Evolutionary conservation across 2,888 invertebrate genomes (phyloP).

Genomic region (Cryptus armator): DNA sequence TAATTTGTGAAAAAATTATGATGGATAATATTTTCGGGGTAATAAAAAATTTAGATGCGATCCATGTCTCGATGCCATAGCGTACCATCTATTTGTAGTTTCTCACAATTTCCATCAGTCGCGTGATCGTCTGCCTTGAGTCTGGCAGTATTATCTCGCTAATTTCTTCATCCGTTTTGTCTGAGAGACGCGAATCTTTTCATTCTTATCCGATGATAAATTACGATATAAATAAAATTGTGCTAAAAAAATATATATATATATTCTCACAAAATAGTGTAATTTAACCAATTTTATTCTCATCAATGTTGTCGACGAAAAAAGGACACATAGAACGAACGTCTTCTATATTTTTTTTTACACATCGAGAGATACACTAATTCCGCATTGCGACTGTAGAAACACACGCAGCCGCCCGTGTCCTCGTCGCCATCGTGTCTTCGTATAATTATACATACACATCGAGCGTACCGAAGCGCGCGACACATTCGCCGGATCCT

Average conservation of each 20-base stretch:
- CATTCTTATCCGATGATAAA: not conserved
- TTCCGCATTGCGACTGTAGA: constrained; percentile 40
- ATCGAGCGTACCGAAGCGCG: not conserved
- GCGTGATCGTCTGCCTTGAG: not conserved
- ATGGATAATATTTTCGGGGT: not conserved
- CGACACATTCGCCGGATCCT: constrained; percentile 20
- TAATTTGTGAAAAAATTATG: not conserved
- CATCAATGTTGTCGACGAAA: constrained; percentile 15
- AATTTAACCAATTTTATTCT: constrained; percentile 19
- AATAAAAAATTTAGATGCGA: not conserved
- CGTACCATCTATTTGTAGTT: not conserved
- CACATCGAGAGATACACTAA: constrained; percentile 15
- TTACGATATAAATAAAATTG: not conserved
- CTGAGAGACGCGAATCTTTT: not conserved
- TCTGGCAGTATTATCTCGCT: not conserved
- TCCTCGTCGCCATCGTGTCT: constrained; percentile 25
- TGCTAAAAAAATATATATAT: not conserved
- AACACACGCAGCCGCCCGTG: not conserved
- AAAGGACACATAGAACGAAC: not conserved
- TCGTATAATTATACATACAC: constrained; percentile 7
- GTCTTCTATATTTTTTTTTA: not conserved
- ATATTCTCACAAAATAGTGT: not conserved
- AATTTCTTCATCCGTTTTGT: constrained; percentile 3
- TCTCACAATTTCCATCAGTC: not conserved
- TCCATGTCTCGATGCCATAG: not conserved